Evolutionary conservation across 64 coral and sea anemone species (phyloP), one percentile per base, ranked within the genome.

Genomic region (Orbicella faveolata): DNA sequence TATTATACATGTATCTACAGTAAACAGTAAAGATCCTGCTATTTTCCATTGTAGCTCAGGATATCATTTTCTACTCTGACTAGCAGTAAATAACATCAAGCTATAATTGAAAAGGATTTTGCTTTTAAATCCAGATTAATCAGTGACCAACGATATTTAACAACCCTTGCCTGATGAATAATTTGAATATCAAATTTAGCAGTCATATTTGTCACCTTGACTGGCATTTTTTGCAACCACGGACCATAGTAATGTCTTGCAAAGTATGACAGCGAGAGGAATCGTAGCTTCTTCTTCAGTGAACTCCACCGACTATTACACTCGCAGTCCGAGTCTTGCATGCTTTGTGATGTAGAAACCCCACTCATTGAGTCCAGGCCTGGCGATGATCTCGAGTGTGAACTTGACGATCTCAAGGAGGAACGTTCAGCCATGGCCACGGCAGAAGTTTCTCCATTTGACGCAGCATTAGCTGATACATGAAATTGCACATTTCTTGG

Each of bases 221-320:
- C 89, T 21, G 91, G 86, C 75, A 88, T 83, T 63, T 81, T 95
- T 79, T 96, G 94, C 39, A 99, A 53, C 73, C 89, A 96, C 1
- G 97, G 97, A 17, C 90, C 94, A 88, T 97, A 97, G 23, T 97
- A 85, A 30, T 87, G 39, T 48, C 82, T 91, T 23, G 95, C 95
- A 76, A 97, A 83, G 88, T 70, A 78, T 0, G 88, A 77, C 21
- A 97, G 25, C 4, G 95, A 97, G 16, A 90, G 90, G 5, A 39
- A 68, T 9, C 61, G 41, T 9, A 97, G 61, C 53, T 93, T 96
- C 6, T 65, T 34, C 52, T 77, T 83, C 2, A 96, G 52, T 53
- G 16, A 52, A 15, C 36, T 88, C 87, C 94, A 96, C 19, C 53
- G 61, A 52, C 80, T 89, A 5, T 21, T 75, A 19, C 61, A 61